phyloP scores from a whole-genome alignment of 2,113 vertebrate species.

The Onychostruthus taczanowskii region DNA sequence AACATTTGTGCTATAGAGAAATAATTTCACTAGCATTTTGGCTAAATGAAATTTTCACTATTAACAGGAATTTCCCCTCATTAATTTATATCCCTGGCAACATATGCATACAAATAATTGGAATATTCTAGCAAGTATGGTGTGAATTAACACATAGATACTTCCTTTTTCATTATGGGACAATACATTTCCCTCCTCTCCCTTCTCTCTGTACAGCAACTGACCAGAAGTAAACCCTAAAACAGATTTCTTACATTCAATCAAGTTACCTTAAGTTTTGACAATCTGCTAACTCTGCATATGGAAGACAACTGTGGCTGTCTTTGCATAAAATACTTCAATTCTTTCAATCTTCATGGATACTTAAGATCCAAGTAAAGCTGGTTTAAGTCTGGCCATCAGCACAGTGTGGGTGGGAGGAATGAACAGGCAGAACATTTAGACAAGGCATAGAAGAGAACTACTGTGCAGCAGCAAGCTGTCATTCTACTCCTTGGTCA shows the following conservation, averaged over 20 bases:
- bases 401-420: neutral
- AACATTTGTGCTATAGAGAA: neutral
- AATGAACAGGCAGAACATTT: neutral
- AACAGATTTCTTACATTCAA: neutral
- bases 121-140: neutral
- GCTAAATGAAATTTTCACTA: neutral
- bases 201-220: neutral
- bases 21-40: neutral
- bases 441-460: neutral
- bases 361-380: neutral
- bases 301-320: neutral
- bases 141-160: neutral
- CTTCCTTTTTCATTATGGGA: neutral
- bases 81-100: neutral
- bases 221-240: neutral
- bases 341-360: neutral
- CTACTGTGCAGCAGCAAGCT: accelerated
- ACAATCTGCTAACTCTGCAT: neutral
- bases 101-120: accelerated
- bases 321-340: neutral
- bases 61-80: neutral
- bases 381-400: neutral
- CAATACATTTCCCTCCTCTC: neutral
- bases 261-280: neutral
- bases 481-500: neutral